Percentiles rank a stretch among this genome's conserved stretches.
phyloP scores from a whole-genome alignment of 1,140 invertebrate genomes.

The Pogonognathellus flavescens region DNA sequence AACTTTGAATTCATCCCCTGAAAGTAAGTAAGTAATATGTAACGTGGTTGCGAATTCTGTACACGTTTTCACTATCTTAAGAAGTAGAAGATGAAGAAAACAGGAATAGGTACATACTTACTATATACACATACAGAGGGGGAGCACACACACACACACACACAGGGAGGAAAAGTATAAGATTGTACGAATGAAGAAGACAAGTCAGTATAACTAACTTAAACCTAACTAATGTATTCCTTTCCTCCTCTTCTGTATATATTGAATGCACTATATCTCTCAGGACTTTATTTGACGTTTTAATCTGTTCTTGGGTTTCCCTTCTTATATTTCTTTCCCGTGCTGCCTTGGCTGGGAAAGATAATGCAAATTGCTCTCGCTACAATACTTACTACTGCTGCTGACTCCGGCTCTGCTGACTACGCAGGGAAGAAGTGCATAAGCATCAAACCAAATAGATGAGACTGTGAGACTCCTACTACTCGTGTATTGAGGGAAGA shows the following conservation, averaged over 20 bases:
- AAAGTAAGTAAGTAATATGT: no score
- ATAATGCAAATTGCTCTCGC: constrained; percentile 46
- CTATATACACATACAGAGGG: not conserved
- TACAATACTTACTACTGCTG: not conserved
- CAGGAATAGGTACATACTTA: not conserved
- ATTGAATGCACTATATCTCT: constrained; percentile 45
- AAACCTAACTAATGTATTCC: constrained; percentile 48
- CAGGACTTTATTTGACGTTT: constrained; percentile 47
- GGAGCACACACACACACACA: not conserved
- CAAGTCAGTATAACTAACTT: constrained; percentile 24
- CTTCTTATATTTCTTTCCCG: constrained; percentile 42
- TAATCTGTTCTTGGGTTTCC: constrained; percentile 49
- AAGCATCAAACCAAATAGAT: not conserved
- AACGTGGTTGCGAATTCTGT: constrained; percentile 41
- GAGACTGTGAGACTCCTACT: no score
- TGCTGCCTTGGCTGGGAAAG: constrained; percentile 12
- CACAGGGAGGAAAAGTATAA: not conserved
- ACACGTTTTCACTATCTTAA: constrained; percentile 26
- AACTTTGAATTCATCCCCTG: constrained; percentile 30
- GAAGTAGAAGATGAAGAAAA: constrained; percentile 1
- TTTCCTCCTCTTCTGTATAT: constrained; percentile 24
- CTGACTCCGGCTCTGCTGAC: not conserved
- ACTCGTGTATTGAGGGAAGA: no score
- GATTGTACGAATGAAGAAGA: not conserved
- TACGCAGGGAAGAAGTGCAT: not conserved